These are phyloP conservation scores for Drosophila mimetica DNA, from an alignment of 2,888 invertebrate genomes.

Conservation along the genomic window DNA sequence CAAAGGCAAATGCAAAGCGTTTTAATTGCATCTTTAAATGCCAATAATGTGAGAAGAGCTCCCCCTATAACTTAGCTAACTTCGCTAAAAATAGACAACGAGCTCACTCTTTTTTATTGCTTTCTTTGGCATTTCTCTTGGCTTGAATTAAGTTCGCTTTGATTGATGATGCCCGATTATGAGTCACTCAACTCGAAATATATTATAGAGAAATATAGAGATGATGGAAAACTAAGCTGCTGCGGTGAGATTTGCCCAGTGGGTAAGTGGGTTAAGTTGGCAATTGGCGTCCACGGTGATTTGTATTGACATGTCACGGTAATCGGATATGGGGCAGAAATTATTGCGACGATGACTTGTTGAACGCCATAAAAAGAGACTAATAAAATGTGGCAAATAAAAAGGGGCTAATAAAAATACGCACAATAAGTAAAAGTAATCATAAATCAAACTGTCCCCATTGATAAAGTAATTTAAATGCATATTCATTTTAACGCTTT, in stretches of 20 bases:
- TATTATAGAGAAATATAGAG: constrained; percentile 10
- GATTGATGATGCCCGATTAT: constrained; percentile 72
- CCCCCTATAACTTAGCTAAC: constrained; percentile 30
- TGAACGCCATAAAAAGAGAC: constrained; percentile 13
- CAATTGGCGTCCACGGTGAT: constrained; percentile 35
- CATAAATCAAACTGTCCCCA: constrained; percentile 9
- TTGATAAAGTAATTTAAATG: not conserved
- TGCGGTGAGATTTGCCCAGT: constrained; percentile 17
- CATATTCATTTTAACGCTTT: not conserved
- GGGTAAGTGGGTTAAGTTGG: constrained; percentile 63
- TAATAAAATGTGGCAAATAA: constrained; percentile 10
- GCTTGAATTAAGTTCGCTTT: constrained; percentile 30
- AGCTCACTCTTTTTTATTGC: constrained; percentile 18
- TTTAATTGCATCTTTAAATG: constrained; percentile 59
- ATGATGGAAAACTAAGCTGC: constrained; percentile 6
- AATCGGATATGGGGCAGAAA: constrained; percentile 43
- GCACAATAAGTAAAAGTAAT: not conserved
- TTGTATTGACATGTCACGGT: constrained; percentile 41
- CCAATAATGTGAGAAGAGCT: constrained; percentile 48
- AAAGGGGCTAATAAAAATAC: not conserved
- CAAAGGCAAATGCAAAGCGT: constrained; percentile 38
- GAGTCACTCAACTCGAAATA: constrained; percentile 58
- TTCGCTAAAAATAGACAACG: constrained; percentile 37
- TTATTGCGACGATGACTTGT: constrained; percentile 30
- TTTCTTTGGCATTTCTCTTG: constrained; percentile 16